Percentiles rank a stretch among this genome's conserved stretches.
These are phyloP conservation scores for Xanthia icteritia DNA, from an alignment of 2,888 invertebrate species.

Conservation along the genomic window DNA sequence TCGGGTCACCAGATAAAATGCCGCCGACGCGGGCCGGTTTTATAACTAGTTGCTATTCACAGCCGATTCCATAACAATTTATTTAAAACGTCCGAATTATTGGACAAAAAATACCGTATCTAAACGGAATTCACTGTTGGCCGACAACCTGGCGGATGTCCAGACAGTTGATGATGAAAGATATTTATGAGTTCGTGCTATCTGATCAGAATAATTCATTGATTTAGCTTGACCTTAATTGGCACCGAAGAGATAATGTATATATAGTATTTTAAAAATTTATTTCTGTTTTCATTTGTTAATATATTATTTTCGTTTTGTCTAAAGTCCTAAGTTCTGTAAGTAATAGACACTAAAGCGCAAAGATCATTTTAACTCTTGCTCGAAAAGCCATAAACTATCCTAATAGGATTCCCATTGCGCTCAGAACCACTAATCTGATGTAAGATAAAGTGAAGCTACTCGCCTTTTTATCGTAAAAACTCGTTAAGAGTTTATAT, in stretches of 20 bases:
- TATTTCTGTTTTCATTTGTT: constrained; percentile 3
- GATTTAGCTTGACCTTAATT: constrained; percentile 27
- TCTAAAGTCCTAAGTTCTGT: not conserved
- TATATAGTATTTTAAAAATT: constrained; percentile 18
- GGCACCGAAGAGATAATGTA: constrained; percentile 11
- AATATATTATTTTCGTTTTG: not conserved
- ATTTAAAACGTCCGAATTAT: constrained; percentile 52
- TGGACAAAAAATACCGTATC: constrained; percentile 61
- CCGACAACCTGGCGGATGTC: constrained; percentile 40
- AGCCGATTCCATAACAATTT: constrained; percentile 57
- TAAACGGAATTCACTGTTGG: constrained; percentile 63
- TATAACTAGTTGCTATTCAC: constrained; percentile 60
- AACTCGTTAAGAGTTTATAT: constrained; percentile 77
- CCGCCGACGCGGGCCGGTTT: constrained; percentile 65
- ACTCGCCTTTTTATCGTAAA: constrained; percentile 57
- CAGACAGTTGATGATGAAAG: constrained; percentile 39
- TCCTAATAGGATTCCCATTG: constrained; percentile 41
- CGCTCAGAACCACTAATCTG: constrained; percentile 48
- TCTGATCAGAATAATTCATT: constrained; percentile 50
- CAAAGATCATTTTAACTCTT: not conserved
- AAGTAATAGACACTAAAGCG: not conserved
- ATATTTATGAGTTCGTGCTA: constrained; percentile 44
- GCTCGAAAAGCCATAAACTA: constrained; percentile 25
- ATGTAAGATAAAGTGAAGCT: constrained; percentile 52
- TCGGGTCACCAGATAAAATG: constrained; percentile 72